Percentiles rank a stretch among this genome's conserved stretches.
phyloP scores from a whole-genome alignment of 2,888 invertebrate species.

The Meta bourneti region DNA sequence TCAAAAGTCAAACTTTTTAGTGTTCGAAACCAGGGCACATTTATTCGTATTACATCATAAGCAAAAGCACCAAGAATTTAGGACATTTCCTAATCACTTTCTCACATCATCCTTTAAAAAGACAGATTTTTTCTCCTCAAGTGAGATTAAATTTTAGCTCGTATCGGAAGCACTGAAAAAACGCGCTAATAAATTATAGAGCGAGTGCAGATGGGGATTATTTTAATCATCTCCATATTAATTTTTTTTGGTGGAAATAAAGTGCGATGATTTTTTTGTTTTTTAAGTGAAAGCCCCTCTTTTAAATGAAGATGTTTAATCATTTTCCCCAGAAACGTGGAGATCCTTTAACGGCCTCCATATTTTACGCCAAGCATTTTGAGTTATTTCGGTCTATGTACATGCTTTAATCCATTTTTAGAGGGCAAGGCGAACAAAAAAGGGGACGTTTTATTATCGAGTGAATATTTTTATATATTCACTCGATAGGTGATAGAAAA shows the following conservation, averaged over 20 bases:
- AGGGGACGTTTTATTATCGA: not conserved
- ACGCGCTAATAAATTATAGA: slow-evolving; percentile 54
- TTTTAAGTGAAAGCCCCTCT: not conserved
- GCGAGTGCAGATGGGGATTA: slow-evolving; percentile 36
- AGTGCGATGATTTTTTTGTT: slow-evolving; percentile 15
- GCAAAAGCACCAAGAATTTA: not conserved
- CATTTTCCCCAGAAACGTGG: slow-evolving; percentile 28
- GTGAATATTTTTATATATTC: not conserved
- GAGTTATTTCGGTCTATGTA: slow-evolving; percentile 31
- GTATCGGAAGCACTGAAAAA: slow-evolving; percentile 25
- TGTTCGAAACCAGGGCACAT: slow-evolving; percentile 8
- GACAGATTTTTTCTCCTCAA: not conserved
- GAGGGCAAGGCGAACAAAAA: not conserved
- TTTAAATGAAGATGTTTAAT: slow-evolving; percentile 62
- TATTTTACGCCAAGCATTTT: slow-evolving; percentile 30
- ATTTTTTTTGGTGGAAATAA: slow-evolving; percentile 38
- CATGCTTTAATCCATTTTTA: slow-evolving; percentile 26
- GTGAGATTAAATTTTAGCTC: slow-evolving; percentile 60
- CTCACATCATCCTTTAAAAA: slow-evolving; percentile 28
- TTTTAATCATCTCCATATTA: slow-evolving; percentile 67
- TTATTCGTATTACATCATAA: slow-evolving; percentile 36
- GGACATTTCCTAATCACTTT: slow-evolving; percentile 44
- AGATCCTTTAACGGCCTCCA: slow-evolving; percentile 37
- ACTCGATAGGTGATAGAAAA: too few species aligned
- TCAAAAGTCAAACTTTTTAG: slow-evolving; percentile 10